A percentile compares a stretch with the other conserved stretches of the same genome.
phyloP scores from a whole-genome alignment of 1,140 invertebrate species.

The Cardiocondyla obscurior region DNA sequence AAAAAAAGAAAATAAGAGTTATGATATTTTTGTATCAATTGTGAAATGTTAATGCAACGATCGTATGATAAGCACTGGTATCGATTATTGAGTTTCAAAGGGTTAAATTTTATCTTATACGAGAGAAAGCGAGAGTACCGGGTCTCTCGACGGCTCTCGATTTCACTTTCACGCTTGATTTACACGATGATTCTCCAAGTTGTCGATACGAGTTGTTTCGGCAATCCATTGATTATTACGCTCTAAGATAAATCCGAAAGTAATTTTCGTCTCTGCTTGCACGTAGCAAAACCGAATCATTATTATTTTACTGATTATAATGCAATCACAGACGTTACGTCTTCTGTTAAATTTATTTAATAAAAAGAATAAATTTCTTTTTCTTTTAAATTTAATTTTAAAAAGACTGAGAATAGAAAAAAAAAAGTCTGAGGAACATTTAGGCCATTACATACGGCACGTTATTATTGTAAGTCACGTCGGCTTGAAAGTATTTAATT shows the following conservation, averaged over 20 bases:
- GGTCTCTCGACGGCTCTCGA: conserved; percentile 34
- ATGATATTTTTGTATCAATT: neutral
- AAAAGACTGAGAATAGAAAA: neutral
- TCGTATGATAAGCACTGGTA: neutral
- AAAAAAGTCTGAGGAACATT: neutral
- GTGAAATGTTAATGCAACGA: neutral
- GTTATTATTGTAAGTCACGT: conserved; percentile 8
- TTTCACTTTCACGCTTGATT: conserved; percentile 72
- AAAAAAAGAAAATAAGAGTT: neutral
- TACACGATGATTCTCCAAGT: conserved; percentile 48
- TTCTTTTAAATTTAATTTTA: neutral
- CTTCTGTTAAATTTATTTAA: neutral
- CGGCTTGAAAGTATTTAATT: neutral
- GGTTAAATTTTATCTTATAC: conserved; percentile 23
- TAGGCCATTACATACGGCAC: neutral
- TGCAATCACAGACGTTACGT: neutral
- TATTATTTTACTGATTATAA: neutral
- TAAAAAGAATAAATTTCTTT: neutral
- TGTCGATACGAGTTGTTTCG: conserved; percentile 56
- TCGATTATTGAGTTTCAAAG: neutral
- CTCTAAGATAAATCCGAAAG: conserved; percentile 34
- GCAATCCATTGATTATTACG: neutral
- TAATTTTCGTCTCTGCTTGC: conserved; percentile 13
- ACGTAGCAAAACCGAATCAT: neutral
- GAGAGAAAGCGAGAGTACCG: conserved; percentile 65